These are phyloP conservation scores for Chiloscyllium punctatum DNA, from an alignment of 2,797 vertebrate species.

Conservation along the genomic window DNA sequence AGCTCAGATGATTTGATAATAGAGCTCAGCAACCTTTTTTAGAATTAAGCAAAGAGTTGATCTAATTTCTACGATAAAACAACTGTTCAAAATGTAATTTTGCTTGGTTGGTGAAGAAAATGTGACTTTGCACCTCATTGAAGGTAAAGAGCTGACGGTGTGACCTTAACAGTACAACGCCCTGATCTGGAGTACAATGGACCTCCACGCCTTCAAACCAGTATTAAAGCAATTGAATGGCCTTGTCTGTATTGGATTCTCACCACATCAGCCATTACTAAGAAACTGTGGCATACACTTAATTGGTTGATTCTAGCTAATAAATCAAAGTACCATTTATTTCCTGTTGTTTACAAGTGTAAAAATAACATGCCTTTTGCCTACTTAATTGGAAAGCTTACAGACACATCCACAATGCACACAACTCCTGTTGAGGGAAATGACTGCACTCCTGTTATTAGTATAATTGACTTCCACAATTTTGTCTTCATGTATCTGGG, in stretches of 20 bases:
- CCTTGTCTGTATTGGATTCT: neutral
- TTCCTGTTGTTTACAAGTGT: neutral
- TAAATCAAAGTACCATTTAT: neutral
- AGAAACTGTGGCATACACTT: neutral
- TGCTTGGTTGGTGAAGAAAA: neutral
- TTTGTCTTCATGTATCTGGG: neutral
- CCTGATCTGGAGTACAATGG: neutral
- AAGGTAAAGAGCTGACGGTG: neutral
- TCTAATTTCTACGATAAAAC: neutral
- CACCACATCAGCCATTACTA: neutral
- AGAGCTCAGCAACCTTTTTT: neutral
- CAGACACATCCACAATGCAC: neutral
- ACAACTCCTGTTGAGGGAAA: constrained; percentile 1
- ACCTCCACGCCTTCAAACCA: neutral
- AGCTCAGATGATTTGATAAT: neutral
- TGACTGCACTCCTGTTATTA: neutral
- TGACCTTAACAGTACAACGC: neutral
- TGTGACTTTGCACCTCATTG: neutral
- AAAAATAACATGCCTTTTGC: neutral
- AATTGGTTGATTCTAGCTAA: neutral
- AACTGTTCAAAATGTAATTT: neutral
- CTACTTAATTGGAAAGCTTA: neutral
- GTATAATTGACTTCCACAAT: constrained; percentile 1
- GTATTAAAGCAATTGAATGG: neutral
- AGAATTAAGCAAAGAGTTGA: neutral